A percentile compares a stretch with the other conserved stretches of the same genome.
These are phyloP conservation scores for Salvelinus sp. DNA, from an alignment of 2,113 vertebrate species.

Conservation along the genomic window DNA sequence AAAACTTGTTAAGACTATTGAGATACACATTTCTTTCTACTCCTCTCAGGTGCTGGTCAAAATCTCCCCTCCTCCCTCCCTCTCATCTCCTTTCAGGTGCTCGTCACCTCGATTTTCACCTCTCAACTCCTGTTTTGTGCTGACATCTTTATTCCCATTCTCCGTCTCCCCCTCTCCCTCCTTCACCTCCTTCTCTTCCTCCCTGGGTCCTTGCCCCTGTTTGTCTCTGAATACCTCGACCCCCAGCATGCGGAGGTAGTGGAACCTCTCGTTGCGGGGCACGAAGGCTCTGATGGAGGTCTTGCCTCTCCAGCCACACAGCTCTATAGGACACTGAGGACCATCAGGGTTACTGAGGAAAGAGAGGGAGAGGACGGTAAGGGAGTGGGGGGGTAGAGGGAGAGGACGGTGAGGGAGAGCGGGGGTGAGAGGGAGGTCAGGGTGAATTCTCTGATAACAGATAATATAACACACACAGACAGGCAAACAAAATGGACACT, in stretches of 20 bases:
- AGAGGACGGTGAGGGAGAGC: not conserved
- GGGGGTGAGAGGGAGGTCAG: not conserved
- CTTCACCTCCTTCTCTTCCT: constrained; percentile 26
- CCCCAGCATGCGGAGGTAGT: constrained; percentile 96
- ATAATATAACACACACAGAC: not conserved
- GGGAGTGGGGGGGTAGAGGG: not conserved
- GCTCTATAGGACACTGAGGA: constrained; percentile 90
- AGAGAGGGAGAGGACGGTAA: not conserved
- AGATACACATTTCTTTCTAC: too few species aligned
- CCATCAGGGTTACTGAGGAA: constrained; percentile 75
- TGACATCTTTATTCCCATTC: constrained; percentile 31
- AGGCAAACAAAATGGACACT: constrained; percentile 54
- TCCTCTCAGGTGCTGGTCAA: not conserved
- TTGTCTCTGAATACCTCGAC: constrained; percentile 86
- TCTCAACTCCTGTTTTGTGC: constrained; percentile 33
- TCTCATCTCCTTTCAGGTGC: constrained; percentile 39
- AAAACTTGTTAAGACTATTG: too few species aligned
- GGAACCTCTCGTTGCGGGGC: constrained; percentile 90
- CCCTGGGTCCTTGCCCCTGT: constrained; percentile 76
- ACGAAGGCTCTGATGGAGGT: constrained; percentile 95
- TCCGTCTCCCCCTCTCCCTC: constrained; percentile 42
- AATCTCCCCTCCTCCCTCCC: not conserved
- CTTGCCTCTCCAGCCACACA: constrained; percentile 97
- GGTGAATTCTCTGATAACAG: not conserved
- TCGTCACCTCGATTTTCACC: constrained; percentile 22